Evolutionary conservation across 1,140 invertebrate genomes (phyloP).

Genomic region (Himalopsyche phryganea): DNA sequence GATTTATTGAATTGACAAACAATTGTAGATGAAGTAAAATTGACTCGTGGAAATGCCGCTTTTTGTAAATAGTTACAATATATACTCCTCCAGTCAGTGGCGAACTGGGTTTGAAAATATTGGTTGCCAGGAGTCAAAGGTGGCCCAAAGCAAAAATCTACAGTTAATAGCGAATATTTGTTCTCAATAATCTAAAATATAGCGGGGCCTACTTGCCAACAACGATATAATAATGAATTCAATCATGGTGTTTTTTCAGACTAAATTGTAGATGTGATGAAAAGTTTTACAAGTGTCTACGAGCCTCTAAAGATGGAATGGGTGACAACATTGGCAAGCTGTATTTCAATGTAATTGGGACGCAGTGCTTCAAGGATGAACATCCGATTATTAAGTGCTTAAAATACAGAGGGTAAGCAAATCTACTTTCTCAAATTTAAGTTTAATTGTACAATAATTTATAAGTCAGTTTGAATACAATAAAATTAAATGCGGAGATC

Average conservation of each 20-base stretch:
- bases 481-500: background rate
- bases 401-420: slow-evolving; percentile 39
- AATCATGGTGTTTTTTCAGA: slow-evolving; percentile 38
- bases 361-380: slow-evolving; percentile 65
- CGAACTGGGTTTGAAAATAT: too few species aligned
- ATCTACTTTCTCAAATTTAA: background rate
- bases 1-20: too few species aligned
- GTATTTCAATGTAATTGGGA: slow-evolving; percentile 65
- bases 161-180: too few species aligned
- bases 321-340: slow-evolving; percentile 58
- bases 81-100: too few species aligned
- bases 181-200: too few species aligned
- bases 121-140: too few species aligned
- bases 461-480: background rate
- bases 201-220: too few species aligned
- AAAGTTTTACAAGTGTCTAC: slow-evolving; percentile 64
- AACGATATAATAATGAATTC: too few species aligned
- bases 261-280: slow-evolving; percentile 67
- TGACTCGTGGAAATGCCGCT: too few species aligned
- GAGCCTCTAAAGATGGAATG: slow-evolving; percentile 45
- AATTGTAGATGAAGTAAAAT: too few species aligned
- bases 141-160: too few species aligned
- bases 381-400: slow-evolving; percentile 60
- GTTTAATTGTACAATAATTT: background rate
- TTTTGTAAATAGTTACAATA: too few species aligned